Evolutionary conservation across 2,797 vertebrate species (phyloP), one percentile per base, ranked within the genome.

Genomic region (Glyptemys insculpta): DNA sequence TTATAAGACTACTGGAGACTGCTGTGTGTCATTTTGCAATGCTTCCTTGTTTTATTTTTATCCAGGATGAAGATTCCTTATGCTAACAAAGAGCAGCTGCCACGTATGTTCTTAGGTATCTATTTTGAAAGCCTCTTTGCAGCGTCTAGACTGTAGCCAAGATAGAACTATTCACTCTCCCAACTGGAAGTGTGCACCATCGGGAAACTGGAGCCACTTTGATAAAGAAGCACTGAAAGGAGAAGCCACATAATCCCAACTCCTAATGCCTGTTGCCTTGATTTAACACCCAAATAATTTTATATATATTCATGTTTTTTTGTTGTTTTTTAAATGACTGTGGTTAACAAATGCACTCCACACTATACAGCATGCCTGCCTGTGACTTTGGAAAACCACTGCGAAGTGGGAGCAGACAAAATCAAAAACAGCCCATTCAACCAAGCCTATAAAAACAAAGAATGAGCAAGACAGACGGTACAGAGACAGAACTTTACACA

Each of bases 111-210:
- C 91, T 88, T 86, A 83, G 88, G 84, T 12, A 84, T 19, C 78
- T 97, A 78, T 91, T 93, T 93, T 92, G 85, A 92, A 95, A 21
- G 81, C 4, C 12, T 14, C 57, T 76, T 80, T 62, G 16, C 6
- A 47, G 21, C 5, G 21, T 14, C 16, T 83, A 72, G 72, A 91
- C 41, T 87, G 37, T 37, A 68, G 53, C 29, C 27, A 87, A 81
- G 88, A 57, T 78, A 86, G 14, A 93, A 90, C n/a, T n/a, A 31
- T 31, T 52, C 1, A 7, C 31, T 84, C 34, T 79, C 21, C 27
- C 62, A 5, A 19, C 18, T 34, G 15, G n/a, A 23, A 72, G 21
- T 12, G 21, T 72, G 68, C 21, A 41, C 37, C 19, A 72, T 41
- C 8, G 34, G 57, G 14, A 89, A n/a, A 49, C 12, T 7, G 4